A percentile compares a stretch with the other conserved stretches of the same genome.
Evolutionary conservation across 2,797 vertebrate genomes (phyloP).

Genomic region (Atherinosoma microstoma): DNA sequence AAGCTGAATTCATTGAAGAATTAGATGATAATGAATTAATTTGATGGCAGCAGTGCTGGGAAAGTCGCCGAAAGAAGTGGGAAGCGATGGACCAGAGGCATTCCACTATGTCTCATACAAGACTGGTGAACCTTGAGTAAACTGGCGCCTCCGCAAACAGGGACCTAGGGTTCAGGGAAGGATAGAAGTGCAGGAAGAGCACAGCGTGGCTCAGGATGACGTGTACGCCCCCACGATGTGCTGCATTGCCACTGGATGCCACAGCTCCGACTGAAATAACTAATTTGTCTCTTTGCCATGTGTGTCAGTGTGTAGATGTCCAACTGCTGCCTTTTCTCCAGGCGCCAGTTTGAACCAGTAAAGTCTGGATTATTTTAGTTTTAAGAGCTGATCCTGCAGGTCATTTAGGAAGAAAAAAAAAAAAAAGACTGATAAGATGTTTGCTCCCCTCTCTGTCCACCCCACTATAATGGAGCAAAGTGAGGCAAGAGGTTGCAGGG

Average conservation of each 20-base stretch:
- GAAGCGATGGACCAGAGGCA: slow-evolving; percentile 25
- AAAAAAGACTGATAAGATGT: slow-evolving; percentile 59
- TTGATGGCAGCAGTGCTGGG: slow-evolving; percentile 1
- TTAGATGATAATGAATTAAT: slow-evolving; percentile 37
- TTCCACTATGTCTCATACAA: slow-evolving; percentile 54
- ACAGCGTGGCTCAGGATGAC: slow-evolving; percentile 50
- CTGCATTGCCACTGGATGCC: slow-evolving; percentile 16
- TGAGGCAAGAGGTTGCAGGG: slow-evolving; percentile 72
- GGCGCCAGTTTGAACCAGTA: slow-evolving; percentile 59
- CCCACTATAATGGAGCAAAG: slow-evolving; percentile 55
- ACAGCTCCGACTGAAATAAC: background rate
- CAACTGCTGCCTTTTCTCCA: slow-evolving; percentile 35
- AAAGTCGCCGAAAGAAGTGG: slow-evolving; percentile 10
- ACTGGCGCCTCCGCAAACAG: slow-evolving; percentile 57
- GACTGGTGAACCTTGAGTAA: slow-evolving; percentile 75
- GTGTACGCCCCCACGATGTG: slow-evolving; percentile 49
- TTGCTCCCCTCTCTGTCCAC: slow-evolving; percentile 32
- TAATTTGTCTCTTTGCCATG: slow-evolving; percentile 22
- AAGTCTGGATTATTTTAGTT: slow-evolving; percentile 35
- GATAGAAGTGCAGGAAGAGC: slow-evolving; percentile 38
- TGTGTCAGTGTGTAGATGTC: slow-evolving; percentile 30
- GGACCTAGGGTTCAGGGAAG: slow-evolving; percentile 39
- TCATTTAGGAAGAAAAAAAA: slow-evolving; percentile 32
- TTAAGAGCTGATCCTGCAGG: slow-evolving; percentile 58
- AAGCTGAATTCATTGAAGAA: slow-evolving; percentile 57